These are phyloP conservation scores for Graptemys geographica DNA, from an alignment of 2,797 vertebrate genomes.

Conservation along the genomic window DNA sequence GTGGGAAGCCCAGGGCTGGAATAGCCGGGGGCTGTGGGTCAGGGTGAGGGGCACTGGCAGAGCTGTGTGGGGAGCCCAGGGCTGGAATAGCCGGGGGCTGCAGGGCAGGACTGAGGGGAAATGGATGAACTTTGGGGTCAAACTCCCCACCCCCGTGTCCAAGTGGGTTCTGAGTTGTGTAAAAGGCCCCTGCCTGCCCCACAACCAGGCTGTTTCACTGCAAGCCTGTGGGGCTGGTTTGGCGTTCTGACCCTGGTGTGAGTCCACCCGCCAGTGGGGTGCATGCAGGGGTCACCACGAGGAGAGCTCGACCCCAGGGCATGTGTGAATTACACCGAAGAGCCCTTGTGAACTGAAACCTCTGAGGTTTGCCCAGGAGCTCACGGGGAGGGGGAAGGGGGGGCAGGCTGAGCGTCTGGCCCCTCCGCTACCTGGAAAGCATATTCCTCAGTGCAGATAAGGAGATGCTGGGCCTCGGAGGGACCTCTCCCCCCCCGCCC, in stretches of 20 bases:
- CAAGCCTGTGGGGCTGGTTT: too few species aligned
- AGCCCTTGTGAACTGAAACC: not conserved
- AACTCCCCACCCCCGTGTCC: not conserved
- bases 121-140: not conserved
- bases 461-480: not conserved
- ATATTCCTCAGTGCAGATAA: not conserved
- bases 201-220: not conserved
- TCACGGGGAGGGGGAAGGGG: rapidly evolving
- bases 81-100: not conserved
- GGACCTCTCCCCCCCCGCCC: not conserved
- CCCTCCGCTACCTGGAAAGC: too few species aligned
- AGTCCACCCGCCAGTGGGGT: too few species aligned
- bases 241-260: not conserved
- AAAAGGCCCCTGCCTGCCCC: not conserved
- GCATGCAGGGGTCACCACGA: too few species aligned
- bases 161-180: not conserved
- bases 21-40: too few species aligned
- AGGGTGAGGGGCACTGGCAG: too few species aligned
- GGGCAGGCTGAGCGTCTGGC: not conserved
- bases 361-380: not conserved
- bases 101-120: not conserved
- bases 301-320: too few species aligned
- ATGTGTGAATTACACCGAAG: not conserved
- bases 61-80: too few species aligned
- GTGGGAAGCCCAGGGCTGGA: too few species aligned